Percentiles rank a stretch among this genome's conserved stretches.
phyloP scores from a whole-genome alignment of 30 jellyfish, hydroid and myxozoan species.

The Turritopsis rubra region DNA sequence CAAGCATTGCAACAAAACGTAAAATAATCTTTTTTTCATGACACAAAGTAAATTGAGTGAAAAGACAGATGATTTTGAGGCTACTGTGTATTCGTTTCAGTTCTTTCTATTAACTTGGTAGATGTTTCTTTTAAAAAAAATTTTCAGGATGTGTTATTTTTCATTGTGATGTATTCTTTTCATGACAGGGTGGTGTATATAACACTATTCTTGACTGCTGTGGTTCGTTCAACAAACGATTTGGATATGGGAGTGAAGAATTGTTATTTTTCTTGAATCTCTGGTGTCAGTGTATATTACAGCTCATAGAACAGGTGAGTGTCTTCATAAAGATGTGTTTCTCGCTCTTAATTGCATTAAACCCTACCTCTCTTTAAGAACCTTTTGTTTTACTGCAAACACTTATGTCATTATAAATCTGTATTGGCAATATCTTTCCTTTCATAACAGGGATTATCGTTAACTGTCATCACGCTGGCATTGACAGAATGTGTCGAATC shows the following conservation, averaged over 20 bases:
- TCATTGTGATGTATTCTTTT: background rate
- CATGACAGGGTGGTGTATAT: background rate
- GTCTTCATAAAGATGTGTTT: background rate
- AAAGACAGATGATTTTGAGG: too few relatives aligned
- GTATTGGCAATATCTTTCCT: background rate
- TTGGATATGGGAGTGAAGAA: background rate
- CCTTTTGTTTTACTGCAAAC: background rate
- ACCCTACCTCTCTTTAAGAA: background rate
- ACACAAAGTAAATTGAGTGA: too few relatives aligned
- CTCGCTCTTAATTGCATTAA: background rate
- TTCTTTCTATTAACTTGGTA: too few relatives aligned
- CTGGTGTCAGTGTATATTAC: constrained; percentile 4
- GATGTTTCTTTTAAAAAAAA: too few relatives aligned
- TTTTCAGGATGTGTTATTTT: background rate
- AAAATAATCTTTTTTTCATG: background rate
- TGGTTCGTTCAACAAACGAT: background rate
- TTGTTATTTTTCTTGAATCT: background rate
- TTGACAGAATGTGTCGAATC: background rate
- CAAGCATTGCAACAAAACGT: background rate
- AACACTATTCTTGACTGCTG: background rate
- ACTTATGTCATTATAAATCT: background rate
- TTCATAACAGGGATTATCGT: background rate
- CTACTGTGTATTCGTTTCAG: too few relatives aligned
- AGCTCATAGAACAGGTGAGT: background rate
- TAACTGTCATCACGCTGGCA: background rate